Evolutionary conservation across 2,888 invertebrate genomes (phyloP), one percentile per base, ranked within the genome.

Genomic region (Stratiomys singularior): DNA sequence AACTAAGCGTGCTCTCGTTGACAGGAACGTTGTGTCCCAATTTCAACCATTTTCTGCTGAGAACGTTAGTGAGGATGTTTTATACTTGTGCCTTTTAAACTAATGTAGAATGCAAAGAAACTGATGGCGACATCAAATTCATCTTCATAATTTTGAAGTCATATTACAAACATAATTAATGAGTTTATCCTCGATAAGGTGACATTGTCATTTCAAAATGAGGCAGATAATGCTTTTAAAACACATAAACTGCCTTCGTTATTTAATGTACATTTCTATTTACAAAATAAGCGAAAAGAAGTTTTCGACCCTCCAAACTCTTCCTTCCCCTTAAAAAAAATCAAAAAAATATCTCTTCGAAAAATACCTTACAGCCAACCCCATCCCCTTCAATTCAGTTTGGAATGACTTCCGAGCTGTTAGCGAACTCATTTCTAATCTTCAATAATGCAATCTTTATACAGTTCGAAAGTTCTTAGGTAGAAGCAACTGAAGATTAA

Each of bases 371-470:
- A 44, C 7, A 44, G n/a, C n/a, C n/a, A n/a, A n/a, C 37, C 37
- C 52, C 15, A 52, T 52, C 15, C 52, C 44, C 44, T 44, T 52
- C 15, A 52, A 18, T 13, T n/a, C 15, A 4, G 7, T 18, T 18
- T 52, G 7, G 15, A 52, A 52, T 52, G 52, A 13, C 52, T 52
- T 52, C 15, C 52, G 37, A 52, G 15, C 3, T 52, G 15, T 52
- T n/a, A 13, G 52, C 52, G 18, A 52, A n/a, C 52, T 52, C 56
- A 72, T 72, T 76, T 66, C 47, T 76, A 76, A 66, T 76, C 76
- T 66, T 28, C 64, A 66, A 66, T 76, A 52, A 28, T 66, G 76
- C 52, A 77, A 66, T 77, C 77, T 77, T 77, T 64, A 77, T 77
- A 77, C 47, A 67, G 23, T 67, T 56, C 66, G 21, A 44, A 76